A percentile compares a stretch with the other conserved stretches of the same genome.
Conservation (phyloP, 2,797 vertebrate species). For the Cyclura pinguis region DNA sequence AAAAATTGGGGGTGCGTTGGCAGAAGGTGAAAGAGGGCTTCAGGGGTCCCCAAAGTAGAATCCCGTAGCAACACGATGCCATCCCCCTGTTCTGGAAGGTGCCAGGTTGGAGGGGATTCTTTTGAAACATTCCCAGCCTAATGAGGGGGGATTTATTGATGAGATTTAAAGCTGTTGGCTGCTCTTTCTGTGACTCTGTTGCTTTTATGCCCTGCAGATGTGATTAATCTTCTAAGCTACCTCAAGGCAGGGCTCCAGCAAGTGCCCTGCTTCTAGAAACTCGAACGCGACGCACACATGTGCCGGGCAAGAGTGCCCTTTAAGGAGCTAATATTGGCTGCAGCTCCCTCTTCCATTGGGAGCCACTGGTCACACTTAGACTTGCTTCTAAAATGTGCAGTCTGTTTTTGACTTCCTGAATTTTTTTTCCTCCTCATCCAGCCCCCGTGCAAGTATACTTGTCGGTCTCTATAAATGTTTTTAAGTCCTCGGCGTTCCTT, state of each 20-base stretch:
- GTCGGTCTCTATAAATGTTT: constrained; percentile 10
- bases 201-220: neutral
- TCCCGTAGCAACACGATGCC: too few species aligned
- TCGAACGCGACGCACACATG: neutral
- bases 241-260: neutral
- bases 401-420: neutral
- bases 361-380: neutral
- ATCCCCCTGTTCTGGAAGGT: neutral
- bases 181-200: neutral
- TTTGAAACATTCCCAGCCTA: neutral
- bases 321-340: neutral
- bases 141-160: neutral
- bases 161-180: neutral
- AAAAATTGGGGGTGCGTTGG: neutral
- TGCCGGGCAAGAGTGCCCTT: neutral
- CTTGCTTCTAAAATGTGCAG: neutral
- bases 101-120: too few species aligned
- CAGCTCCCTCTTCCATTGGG: neutral
- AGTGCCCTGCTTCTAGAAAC: neutral
- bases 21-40: too few species aligned
- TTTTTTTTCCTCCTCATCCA: neutral
- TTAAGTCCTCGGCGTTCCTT: constrained; percentile 5
- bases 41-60: too few species aligned
- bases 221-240: neutral
- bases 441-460: neutral